Conservation (phyloP, 1,140 invertebrate species). For the Adelges cooleyi region DNA sequence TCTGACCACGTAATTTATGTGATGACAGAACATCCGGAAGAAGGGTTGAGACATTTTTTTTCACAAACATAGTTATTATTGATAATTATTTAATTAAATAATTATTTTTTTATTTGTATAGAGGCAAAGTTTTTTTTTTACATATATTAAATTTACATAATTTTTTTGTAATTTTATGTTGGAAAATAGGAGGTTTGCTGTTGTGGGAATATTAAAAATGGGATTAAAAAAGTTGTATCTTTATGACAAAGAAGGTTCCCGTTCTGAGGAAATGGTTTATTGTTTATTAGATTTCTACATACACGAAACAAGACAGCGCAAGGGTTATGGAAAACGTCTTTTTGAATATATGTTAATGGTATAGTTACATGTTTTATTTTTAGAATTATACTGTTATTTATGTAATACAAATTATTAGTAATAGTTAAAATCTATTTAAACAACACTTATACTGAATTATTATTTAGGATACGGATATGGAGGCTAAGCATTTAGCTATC, state of each 20-base stretch:
- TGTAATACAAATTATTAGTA: too few relatives aligned
- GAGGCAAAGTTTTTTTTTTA: not conserved
- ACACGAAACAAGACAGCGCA: slow-evolving; percentile 62
- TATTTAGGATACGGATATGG: slow-evolving; percentile 56
- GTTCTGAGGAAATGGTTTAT: slow-evolving; percentile 58
- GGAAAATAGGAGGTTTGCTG: slow-evolving; percentile 39
- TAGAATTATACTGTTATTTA: too few relatives aligned
- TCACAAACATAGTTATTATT: not conserved
- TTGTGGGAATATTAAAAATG: slow-evolving; percentile 67
- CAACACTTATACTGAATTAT: too few relatives aligned
- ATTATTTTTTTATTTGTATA: not conserved
- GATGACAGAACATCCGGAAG: slow-evolving; percentile 36
- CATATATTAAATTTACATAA: not conserved
- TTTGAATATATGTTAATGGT: slow-evolving; percentile 68
- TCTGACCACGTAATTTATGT: slow-evolving; percentile 57
- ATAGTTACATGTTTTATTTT: slow-evolving; percentile 36
- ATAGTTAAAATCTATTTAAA: too few relatives aligned
- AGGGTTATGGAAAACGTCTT: slow-evolving; percentile 60
- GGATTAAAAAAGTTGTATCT: slow-evolving; percentile 74
- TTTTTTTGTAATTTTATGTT: not conserved
- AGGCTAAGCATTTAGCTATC: slow-evolving; percentile 65
- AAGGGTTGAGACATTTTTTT: not conserved
- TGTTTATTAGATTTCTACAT: slow-evolving; percentile 83
- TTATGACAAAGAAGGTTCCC: slow-evolving; percentile 54
- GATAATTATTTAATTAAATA: not conserved